Base-by-base conservation (phyloP, 2,797 vertebrate species). In the Alcedo quadribrachys region DNA sequence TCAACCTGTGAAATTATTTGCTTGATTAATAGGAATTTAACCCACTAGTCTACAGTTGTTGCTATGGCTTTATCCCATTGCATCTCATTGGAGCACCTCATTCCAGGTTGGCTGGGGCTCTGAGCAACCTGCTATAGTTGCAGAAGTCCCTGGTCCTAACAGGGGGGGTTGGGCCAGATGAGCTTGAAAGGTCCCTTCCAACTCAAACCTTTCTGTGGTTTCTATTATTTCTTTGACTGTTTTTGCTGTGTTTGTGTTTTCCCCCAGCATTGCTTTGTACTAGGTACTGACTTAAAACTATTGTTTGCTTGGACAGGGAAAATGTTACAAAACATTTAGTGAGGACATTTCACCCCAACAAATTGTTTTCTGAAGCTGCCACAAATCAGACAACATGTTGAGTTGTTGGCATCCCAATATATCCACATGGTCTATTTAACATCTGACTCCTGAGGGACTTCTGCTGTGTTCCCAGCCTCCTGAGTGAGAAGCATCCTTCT, bases 341-440 rank as follows among this genome's bases (percentile, higher is more conserved):
- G 21, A 9, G 14, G 42, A 75, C 45, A 61, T 77, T 58, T 76
- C 27, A 74, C 16, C 6, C 27, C 33, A 32, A 45, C 3, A 35
- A 76, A 78, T 68, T 75, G 54, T 54, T 42, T 85, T 58, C 57
- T 66, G 25, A 92, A 81, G 58, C 65, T 78, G 25, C 9, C 62
- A 65, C 17, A 28, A 71, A 50, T 68, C 18, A 68, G 28, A 32
- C 24, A 81, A 78, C 22, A 62, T 28, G 20, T 1, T 11, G 19
- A 76, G 48, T 21, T 2, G 4, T 53, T 48, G 40, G 7, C 33
- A 60, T 53, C 28, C 27, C 70, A 32, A 50, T 9, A 89, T 33
- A 33, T 6, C 54, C 1, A 1, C 10, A 4, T 1, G 61, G 7
- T 2, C 18, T 0, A 2, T 62, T 73, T 58, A 61, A 78, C 19